These are phyloP conservation scores for Idaea biselata DNA, from an alignment of 2,888 invertebrate species.

Conservation along the genomic window DNA sequence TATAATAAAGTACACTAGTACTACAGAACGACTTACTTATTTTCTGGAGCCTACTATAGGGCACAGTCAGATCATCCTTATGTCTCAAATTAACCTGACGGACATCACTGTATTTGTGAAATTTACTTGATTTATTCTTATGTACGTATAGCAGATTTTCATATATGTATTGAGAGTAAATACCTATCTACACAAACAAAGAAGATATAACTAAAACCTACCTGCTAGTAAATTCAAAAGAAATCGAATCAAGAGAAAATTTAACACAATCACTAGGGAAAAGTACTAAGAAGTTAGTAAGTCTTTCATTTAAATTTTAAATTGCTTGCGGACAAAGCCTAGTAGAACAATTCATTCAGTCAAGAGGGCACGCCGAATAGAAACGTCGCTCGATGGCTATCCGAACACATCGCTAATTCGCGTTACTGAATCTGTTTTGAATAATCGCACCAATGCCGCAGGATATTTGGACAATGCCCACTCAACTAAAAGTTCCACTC, in stretches of 20 bases:
- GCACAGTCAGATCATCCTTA: too few species aligned
- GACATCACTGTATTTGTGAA: too few species aligned
- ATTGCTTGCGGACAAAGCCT: background rate
- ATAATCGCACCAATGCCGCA: constrained; percentile 50
- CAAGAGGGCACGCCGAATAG: constrained; percentile 12
- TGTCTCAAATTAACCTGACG: too few species aligned
- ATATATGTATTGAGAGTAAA: too few species aligned
- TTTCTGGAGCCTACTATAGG: too few species aligned
- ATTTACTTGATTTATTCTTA: too few species aligned
- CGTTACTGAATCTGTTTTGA: constrained; percentile 53
- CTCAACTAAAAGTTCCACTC: constrained; percentile 46
- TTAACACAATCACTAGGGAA: constrained; percentile 3
- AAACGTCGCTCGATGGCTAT: constrained; percentile 13
- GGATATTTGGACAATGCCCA: constrained; percentile 55
- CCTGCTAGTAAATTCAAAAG: constrained; percentile 9
- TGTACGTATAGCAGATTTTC: too few species aligned
- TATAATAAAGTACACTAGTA: too few species aligned
- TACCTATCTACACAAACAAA: too few species aligned
- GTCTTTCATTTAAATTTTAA: background rate
- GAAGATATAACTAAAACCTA: too few species aligned
- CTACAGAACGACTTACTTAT: too few species aligned
- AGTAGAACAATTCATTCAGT: constrained; percentile 8
- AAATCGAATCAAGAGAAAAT: background rate
- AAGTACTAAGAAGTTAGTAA: background rate
- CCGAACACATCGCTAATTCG: constrained; percentile 36